Percentiles rank a stretch among this genome's conserved stretches.
These are phyloP conservation scores for Lasioglossum malachurum DNA, from an alignment of 2,888 invertebrate genomes.

Conservation along the genomic window DNA sequence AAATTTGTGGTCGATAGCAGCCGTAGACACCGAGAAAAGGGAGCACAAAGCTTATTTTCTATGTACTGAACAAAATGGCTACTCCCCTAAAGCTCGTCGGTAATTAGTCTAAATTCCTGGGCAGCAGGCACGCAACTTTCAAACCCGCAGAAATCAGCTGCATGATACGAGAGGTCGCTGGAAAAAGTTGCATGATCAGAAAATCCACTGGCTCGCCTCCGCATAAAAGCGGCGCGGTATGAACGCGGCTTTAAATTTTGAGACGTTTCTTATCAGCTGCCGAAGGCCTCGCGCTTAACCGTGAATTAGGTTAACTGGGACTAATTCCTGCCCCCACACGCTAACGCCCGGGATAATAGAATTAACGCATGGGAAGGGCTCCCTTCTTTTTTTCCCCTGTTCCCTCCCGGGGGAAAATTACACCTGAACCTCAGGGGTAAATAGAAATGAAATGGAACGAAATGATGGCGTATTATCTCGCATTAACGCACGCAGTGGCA, in stretches of 20 bases:
- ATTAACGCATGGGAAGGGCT: conserved; percentile 52
- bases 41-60: neutral
- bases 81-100: neutral
- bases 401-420: conserved; percentile 42
- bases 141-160: neutral
- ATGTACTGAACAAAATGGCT: neutral
- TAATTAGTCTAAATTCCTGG: neutral
- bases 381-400: neutral
- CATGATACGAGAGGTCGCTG: neutral
- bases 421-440: conserved; percentile 61
- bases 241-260: conserved; percentile 27
- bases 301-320: conserved; percentile 66
- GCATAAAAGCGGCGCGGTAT: neutral
- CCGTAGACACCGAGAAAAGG: neutral
- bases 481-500: conserved; percentile 65
- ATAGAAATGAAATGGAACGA: conserved; percentile 57
- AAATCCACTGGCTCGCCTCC: neutral
- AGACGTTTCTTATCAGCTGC: conserved; percentile 57
- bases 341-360: conserved; percentile 63
- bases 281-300: conserved; percentile 41
- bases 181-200: neutral
- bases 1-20: neutral
- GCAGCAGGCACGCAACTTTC: neutral
- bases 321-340: conserved; percentile 58
- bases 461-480: conserved; percentile 66